Percentiles rank a stretch among this genome's conserved stretches.
Conservation (phyloP, 2,888 invertebrate genomes). For the Euphydryas editha region DNA sequence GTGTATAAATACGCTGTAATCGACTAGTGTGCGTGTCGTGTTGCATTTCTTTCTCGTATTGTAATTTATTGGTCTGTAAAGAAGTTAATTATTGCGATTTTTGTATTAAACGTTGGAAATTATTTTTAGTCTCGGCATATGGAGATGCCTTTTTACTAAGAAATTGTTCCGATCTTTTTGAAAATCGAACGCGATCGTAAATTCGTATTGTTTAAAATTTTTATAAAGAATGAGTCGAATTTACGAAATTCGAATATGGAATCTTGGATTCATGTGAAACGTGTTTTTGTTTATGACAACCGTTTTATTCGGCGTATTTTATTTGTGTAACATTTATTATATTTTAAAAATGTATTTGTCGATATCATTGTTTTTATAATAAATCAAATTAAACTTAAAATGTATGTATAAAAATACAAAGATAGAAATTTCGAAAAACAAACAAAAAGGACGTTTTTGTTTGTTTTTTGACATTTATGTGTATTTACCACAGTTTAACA, state of each 20-base stretch:
- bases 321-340: background rate
- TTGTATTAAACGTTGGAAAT: conserved; percentile 84
- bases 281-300: background rate
- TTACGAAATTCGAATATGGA: conserved; percentile 5
- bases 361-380: too few species aligned
- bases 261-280: background rate
- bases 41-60: conserved; percentile 81
- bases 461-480: too few species aligned
- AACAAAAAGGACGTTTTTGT: too few species aligned
- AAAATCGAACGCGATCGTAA: conserved; percentile 15
- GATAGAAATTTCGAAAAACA: too few species aligned
- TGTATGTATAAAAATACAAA: too few species aligned
- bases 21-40: conserved; percentile 62
- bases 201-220: conserved; percentile 3
- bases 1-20: conserved; percentile 41
- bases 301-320: background rate
- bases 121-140: conserved; percentile 78
- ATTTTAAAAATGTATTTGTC: background rate
- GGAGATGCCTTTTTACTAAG: conserved; percentile 72
- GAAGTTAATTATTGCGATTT: conserved; percentile 84
- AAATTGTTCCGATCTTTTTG: conserved; percentile 50
- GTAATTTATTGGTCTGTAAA: conserved; percentile 84
- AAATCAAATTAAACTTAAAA: too few species aligned
- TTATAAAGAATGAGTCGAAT: conserved; percentile 3
- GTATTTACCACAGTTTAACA: too few species aligned